These are phyloP conservation scores for Varanus komodoensis DNA, from an alignment of 2,113 vertebrate genomes.

Conservation along the genomic window DNA sequence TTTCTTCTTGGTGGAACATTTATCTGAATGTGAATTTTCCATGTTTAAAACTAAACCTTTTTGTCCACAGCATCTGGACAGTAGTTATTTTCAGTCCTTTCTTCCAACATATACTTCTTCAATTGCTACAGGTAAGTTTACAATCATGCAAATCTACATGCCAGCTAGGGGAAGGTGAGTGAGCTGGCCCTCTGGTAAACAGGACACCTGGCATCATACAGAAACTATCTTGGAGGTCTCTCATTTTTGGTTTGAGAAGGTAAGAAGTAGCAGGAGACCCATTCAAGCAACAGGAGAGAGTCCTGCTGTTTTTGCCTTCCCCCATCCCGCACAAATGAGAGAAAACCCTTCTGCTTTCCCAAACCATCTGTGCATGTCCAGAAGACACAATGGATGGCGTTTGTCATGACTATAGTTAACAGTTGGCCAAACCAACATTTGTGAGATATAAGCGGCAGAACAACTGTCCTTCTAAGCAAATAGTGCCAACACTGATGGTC, in stretches of 20 bases:
- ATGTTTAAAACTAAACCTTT: neutral
- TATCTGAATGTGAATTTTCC: neutral
- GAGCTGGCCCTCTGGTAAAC: neutral
- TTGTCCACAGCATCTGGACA: neutral
- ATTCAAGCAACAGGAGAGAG: neutral
- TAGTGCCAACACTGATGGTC: neutral
- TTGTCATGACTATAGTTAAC: neutral
- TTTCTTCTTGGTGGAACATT: neutral
- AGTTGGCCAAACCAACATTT: neutral
- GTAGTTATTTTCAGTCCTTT: neutral
- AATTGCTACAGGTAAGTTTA: neutral
- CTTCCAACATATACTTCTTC: neutral
- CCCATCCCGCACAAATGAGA: neutral
- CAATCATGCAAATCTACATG: neutral
- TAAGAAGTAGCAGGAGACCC: neutral
- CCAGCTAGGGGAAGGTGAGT: neutral
- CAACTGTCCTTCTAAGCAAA: neutral
- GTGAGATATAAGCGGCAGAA: neutral
- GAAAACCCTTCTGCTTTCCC: neutral
- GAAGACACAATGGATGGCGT: neutral
- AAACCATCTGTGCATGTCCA: neutral
- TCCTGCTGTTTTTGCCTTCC: neutral
- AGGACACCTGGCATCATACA: neutral
- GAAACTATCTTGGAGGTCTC: neutral
- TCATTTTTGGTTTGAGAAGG: neutral